Conservation (phyloP, 2,113 vertebrate species). For the Eubucco bourcierii region DNA sequence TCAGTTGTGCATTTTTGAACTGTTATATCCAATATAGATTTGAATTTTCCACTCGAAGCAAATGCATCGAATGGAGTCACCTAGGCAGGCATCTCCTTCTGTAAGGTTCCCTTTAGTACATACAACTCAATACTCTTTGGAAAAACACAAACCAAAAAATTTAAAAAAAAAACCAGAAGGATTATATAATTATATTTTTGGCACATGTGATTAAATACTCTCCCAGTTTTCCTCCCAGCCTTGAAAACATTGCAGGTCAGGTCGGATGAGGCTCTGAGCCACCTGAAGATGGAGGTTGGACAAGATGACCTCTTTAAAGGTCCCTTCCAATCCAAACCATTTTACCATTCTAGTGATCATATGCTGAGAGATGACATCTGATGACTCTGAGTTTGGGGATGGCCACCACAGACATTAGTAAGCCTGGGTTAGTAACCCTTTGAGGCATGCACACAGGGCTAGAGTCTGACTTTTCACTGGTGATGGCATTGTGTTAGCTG, state of each 20-base stretch:
- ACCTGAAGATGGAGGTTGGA: too few relatives aligned
- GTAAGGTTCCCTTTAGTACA: neutral
- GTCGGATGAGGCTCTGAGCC: too few relatives aligned
- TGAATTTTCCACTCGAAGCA: neutral
- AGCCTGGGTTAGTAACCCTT: neutral
- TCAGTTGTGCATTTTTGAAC: constrained; percentile 2
- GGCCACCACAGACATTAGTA: neutral
- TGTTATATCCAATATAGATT: neutral
- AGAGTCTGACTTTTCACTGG: too few relatives aligned
- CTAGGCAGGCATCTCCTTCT: neutral
- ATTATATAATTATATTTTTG: neutral
- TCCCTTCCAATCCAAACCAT: too few relatives aligned
- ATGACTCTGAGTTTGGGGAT: neutral
- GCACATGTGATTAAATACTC: too few relatives aligned
- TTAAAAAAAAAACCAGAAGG: too few relatives aligned
- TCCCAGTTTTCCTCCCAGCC: too few relatives aligned
- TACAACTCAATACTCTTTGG: neutral
- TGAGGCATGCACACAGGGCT: neutral
- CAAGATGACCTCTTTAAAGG: too few relatives aligned
- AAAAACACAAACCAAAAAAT: neutral
- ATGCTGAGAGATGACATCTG: neutral
- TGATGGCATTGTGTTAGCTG: too few relatives aligned
- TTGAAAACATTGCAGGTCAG: too few relatives aligned
- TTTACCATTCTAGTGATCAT: neutral
- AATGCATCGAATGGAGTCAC: neutral